These are phyloP conservation scores for Oscheius sp. DNA, from an alignment of 1,140 invertebrate species.

Conservation along the genomic window DNA sequence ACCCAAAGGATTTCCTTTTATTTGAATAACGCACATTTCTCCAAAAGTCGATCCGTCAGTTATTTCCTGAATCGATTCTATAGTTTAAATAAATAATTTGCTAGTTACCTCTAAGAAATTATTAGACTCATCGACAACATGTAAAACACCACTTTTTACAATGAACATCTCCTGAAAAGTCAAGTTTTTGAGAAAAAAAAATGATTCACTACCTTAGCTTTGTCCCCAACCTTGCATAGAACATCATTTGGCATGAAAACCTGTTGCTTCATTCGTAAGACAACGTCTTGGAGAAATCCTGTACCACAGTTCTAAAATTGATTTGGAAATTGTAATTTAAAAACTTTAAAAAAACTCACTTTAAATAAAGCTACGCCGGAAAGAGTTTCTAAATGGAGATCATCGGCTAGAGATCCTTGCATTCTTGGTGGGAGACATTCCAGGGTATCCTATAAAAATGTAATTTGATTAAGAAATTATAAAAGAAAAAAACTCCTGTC, in stretches of 20 bases:
- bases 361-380: constrained; percentile 8
- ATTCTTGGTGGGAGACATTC: constrained; percentile 17
- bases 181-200: neutral
- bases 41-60: constrained; percentile 26
- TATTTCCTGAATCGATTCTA: neutral
- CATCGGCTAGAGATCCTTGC: constrained; percentile 21
- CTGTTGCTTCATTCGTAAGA: constrained; percentile 26
- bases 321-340: neutral
- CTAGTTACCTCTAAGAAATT: neutral
- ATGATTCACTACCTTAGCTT: neutral
- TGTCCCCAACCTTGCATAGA: constrained; percentile 24
- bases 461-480: neutral
- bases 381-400: constrained; percentile 26
- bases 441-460: constrained; percentile 18
- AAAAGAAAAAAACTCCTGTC: too few species aligned
- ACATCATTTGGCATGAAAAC: constrained; percentile 31
- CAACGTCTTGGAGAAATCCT: constrained; percentile 25
- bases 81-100: neutral
- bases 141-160: constrained; percentile 18
- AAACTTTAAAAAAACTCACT: neutral
- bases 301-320: constrained; percentile 7
- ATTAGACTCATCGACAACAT: constrained; percentile 4
- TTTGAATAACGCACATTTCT: constrained; percentile 22
- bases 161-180: constrained; percentile 28
- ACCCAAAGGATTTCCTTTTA: constrained; percentile 15